Conservation (phyloP, 2,888 invertebrate species). For the Pardosa pseudoannulata region DNA sequence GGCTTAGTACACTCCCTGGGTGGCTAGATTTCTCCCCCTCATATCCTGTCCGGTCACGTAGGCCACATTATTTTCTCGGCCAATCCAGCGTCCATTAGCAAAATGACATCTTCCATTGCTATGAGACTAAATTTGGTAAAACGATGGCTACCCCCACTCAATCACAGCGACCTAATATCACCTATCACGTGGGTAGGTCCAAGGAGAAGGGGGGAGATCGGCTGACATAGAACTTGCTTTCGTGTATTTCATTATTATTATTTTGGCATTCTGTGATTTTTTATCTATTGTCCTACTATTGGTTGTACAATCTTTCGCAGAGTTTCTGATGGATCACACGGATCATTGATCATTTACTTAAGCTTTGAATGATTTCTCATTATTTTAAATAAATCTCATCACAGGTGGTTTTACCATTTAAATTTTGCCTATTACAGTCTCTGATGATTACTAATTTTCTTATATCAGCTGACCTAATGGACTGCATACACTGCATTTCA, state of each 20-base stretch:
- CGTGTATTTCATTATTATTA: slow-evolving; percentile 45
- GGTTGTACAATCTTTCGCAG: slow-evolving; percentile 27
- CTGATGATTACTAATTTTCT: no score
- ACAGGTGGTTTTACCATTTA: no score
- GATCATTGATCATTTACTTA: no score
- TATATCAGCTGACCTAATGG: no score
- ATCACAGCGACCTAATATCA: slow-evolving; percentile 61
- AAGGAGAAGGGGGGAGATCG: neutral
- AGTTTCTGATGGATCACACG: slow-evolving; percentile 22
- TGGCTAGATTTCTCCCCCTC: slow-evolving; percentile 24
- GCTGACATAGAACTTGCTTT: neutral
- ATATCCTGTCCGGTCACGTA: slow-evolving; percentile 56
- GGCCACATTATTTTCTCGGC: slow-evolving; percentile 56
- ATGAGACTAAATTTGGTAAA: slow-evolving; percentile 67
- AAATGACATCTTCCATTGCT: slow-evolving; percentile 68
- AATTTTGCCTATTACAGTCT: no score
- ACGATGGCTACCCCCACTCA: slow-evolving; percentile 63
- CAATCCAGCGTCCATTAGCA: slow-evolving; percentile 69
- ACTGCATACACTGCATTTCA: no score
- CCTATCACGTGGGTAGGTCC: slow-evolving; percentile 46
- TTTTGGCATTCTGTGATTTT: slow-evolving; percentile 37
- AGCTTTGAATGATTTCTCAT: neutral
- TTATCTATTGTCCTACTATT: slow-evolving; percentile 51
- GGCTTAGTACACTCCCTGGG: neutral
- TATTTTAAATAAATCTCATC: neutral